These are phyloP conservation scores for Thunnus maccoyii DNA, from an alignment of 2,113 vertebrate genomes.

Conservation along the genomic window DNA sequence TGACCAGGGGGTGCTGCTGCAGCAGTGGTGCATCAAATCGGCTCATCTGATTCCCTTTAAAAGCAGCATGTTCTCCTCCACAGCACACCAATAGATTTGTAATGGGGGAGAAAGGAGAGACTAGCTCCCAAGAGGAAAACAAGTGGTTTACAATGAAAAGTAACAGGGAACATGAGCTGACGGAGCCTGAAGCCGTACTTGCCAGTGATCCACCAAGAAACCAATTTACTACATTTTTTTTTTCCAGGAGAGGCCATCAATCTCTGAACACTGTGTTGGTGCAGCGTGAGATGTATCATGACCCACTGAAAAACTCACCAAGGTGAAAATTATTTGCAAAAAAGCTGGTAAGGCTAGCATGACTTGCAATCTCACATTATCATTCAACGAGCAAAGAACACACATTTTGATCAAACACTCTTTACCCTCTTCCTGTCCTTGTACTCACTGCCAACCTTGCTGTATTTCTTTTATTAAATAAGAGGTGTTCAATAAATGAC, in stretches of 20 bases:
- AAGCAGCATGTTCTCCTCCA: conserved; percentile 17
- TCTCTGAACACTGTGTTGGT: conserved; percentile 16
- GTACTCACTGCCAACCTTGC: not conserved
- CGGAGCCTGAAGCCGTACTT: conserved; percentile 21
- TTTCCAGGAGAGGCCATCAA: conserved; percentile 4
- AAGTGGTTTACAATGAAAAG: conserved; percentile 45
- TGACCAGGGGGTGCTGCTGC: conserved; percentile 21
- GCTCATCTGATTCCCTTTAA: conserved; percentile 21
- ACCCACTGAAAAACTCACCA: conserved; percentile 6
- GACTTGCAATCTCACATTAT: too few relatives aligned
- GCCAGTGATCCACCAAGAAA: conserved; percentile 49
- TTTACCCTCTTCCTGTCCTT: not conserved
- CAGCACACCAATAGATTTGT: conserved; percentile 28
- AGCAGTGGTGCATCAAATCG: conserved; percentile 43
- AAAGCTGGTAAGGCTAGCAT: not conserved
- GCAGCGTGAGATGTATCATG: not conserved
- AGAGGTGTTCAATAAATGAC: not conserved
- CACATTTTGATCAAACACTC: too few relatives aligned
- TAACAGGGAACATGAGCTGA: conserved; percentile 32
- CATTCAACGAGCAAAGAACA: not conserved
- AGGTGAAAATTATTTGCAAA: not conserved
- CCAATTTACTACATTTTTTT: conserved; percentile 39
- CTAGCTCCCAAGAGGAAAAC: conserved; percentile 5
- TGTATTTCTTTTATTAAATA: not conserved
- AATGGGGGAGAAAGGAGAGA: conserved; percentile 30